phyloP scores from a whole-genome alignment of 2,888 invertebrate genomes.

The Euproctis similis region DNA sequence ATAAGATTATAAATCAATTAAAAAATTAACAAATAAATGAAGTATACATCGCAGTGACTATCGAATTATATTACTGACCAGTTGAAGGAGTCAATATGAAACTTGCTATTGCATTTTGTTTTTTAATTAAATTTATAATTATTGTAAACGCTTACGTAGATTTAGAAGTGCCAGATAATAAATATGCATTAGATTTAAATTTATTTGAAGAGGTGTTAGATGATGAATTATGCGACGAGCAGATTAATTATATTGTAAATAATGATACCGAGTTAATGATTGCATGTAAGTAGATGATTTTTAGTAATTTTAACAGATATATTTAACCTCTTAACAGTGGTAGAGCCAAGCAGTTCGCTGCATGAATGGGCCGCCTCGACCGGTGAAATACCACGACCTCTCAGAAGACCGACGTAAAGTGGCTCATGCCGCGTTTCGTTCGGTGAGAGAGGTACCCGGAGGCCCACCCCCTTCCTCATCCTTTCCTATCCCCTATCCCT shows the following conservation, averaged over 20 bases:
- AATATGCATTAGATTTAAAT: slow-evolving; percentile 37
- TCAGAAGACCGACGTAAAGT: too few species aligned
- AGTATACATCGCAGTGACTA: background rate
- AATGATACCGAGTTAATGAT: slow-evolving; percentile 28
- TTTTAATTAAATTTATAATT: too few species aligned
- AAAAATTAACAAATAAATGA: background rate
- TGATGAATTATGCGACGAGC: slow-evolving; percentile 39
- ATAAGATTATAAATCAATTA: slow-evolving; percentile 1
- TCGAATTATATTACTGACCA: too few species aligned
- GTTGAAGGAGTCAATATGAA: slow-evolving; percentile 2
- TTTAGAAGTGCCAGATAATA: slow-evolving; percentile 20
- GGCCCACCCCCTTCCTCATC: too few species aligned
- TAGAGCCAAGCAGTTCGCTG: too few species aligned
- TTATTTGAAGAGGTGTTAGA: slow-evolving; percentile 46
- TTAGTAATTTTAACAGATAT: background rate
- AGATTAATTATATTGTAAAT: slow-evolving; percentile 34
- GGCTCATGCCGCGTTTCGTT: too few species aligned
- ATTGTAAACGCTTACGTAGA: slow-evolving; percentile 16
- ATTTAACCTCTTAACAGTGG: too few species aligned
- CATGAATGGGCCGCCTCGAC: too few species aligned
- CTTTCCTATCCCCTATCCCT: too few species aligned
- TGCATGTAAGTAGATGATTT: slow-evolving; percentile 40
- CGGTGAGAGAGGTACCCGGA: too few species aligned
- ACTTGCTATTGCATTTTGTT: too few species aligned
- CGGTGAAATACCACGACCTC: too few species aligned